Evolutionary conservation across 2,797 vertebrate genomes (phyloP).

Genomic region (Anisognathus igniventris): DNA sequence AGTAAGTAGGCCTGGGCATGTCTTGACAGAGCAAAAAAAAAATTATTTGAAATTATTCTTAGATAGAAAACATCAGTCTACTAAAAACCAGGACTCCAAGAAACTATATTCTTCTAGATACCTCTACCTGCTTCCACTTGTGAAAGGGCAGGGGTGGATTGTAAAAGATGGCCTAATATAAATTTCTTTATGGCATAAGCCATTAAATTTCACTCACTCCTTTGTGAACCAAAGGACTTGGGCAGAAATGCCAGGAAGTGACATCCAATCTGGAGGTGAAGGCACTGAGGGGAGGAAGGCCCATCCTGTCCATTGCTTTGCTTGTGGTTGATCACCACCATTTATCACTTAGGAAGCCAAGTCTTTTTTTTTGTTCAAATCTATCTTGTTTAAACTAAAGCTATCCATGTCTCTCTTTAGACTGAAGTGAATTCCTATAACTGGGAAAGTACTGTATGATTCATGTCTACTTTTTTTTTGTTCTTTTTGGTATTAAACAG

Average conservation of each 20-base stretch:
- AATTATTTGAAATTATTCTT: not conserved
- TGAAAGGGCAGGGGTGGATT: not conserved
- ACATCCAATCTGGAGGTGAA: not conserved
- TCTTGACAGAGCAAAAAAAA: not conserved
- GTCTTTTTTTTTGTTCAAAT: not conserved
- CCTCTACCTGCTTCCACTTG: not conserved
- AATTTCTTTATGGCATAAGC: not conserved
- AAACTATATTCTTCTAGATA: not conserved
- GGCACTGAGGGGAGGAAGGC: not conserved
- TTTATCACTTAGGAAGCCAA: not conserved
- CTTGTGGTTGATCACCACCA: not conserved
- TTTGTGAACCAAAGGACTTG: not conserved
- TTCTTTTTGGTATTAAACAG: not conserved
- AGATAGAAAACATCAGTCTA: not conserved
- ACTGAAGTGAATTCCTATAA: not conserved
- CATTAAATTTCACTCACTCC: not conserved
- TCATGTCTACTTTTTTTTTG: not conserved
- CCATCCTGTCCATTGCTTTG: not conserved
- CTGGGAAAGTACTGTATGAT: not conserved
- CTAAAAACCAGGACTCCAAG: not conserved
- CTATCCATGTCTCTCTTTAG: not conserved
- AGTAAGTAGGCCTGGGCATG: not conserved
- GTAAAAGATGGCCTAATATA: not conserved
- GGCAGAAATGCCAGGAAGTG: not conserved
- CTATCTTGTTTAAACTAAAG: not conserved